phyloP scores from a whole-genome alignment of 37 sponge, comb jelly and placozoan genomes.

The Chondrilla cf. caribensis region DNA sequence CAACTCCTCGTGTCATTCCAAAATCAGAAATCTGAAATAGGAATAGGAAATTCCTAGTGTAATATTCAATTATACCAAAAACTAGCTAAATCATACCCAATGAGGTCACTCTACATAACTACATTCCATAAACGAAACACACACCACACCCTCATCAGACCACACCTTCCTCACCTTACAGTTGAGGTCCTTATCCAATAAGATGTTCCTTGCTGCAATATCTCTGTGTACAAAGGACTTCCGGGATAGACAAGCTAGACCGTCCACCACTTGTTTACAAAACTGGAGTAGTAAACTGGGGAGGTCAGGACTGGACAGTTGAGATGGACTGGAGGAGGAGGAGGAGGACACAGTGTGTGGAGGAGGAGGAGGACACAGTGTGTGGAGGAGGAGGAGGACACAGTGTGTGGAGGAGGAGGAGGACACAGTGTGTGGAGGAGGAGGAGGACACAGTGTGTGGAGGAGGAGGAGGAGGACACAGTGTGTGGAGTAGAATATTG shows the following conservation, averaged over 20 bases:
- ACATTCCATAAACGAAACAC: too few relatives aligned
- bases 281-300: slow-evolving; percentile 23
- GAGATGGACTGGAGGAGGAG: slow-evolving; percentile 1
- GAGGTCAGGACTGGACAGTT: background rate
- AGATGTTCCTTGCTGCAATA: slow-evolving; percentile 32
- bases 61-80: too few relatives aligned
- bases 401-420: too few relatives aligned
- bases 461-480: too few relatives aligned
- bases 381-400: too few relatives aligned
- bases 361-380: too few relatives aligned
- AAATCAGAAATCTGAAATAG: slow-evolving; percentile 16
- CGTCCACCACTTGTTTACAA: slow-evolving; percentile 24
- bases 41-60: background rate
- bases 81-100: too few relatives aligned
- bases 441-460: too few relatives aligned
- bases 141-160: too few relatives aligned
- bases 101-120: too few relatives aligned
- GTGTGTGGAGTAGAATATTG: too few relatives aligned
- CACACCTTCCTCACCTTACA: slow-evolving; percentile 1
- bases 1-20: slow-evolving; percentile 7
- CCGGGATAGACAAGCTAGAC: slow-evolving; percentile 12
- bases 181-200: slow-evolving; percentile 19
- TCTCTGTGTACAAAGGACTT: slow-evolving; percentile 42
- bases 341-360: background rate
- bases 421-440: too few relatives aligned